Evolutionary conservation across 2,113 vertebrate species (phyloP).

Genomic region (Amphilophus citrinellus): DNA sequence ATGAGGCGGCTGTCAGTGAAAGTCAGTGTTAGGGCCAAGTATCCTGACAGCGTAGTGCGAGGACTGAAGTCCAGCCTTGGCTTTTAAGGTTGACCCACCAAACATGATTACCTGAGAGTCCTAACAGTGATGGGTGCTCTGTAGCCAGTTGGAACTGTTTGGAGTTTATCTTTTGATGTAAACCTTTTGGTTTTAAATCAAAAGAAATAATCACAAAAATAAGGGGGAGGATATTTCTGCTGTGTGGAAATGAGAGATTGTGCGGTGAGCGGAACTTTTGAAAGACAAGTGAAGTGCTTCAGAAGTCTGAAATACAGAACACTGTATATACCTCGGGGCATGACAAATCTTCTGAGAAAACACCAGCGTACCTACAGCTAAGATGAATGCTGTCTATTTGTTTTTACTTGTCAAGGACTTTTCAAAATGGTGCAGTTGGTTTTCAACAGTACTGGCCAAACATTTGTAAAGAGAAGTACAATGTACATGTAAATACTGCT

Average conservation of each 20-base stretch:
- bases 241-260: slow-evolving; percentile 10
- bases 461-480: not conserved
- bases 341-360: slow-evolving; percentile 10
- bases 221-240: not conserved
- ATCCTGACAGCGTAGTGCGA: slow-evolving; percentile 18
- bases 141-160: not conserved
- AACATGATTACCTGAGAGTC: not conserved
- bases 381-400: slow-evolving; percentile 9
- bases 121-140: slow-evolving; percentile 18
- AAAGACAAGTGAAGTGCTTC: not conserved
- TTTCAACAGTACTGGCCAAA: not conserved
- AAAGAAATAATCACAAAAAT: slow-evolving; percentile 18
- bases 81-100: slow-evolving; percentile 1
- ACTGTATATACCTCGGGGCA: not conserved
- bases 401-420: slow-evolving; percentile 2
- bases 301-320: not conserved
- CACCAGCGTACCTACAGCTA: not conserved
- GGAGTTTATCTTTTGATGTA: slow-evolving; percentile 1
- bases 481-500: not conserved
- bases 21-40: slow-evolving; percentile 9
- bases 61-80: not conserved
- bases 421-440: slow-evolving; percentile 4
- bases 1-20: slow-evolving; percentile 40
- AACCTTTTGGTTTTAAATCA: not conserved
- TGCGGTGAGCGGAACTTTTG: not conserved